phyloP scores from a whole-genome alignment of 2,888 invertebrate genomes.

The Diarsia brunnea region DNA sequence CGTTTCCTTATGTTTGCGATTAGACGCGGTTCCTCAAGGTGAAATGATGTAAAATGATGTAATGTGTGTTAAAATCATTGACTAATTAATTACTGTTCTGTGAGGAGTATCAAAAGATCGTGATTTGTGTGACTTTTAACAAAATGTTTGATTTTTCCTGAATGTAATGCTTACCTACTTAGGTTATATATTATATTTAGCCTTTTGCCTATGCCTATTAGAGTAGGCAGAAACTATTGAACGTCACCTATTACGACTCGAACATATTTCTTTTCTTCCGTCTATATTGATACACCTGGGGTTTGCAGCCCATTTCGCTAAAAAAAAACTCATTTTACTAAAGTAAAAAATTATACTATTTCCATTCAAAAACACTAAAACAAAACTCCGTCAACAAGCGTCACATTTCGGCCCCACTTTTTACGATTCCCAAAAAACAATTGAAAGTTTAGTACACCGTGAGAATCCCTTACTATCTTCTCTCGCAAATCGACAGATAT shows the following conservation, averaged over 20 bases:
- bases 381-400: constrained; percentile 18
- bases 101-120: constrained; percentile 24
- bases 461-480: constrained; percentile 64
- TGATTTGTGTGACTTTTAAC: constrained; percentile 8
- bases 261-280: no score
- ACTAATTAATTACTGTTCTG: constrained; percentile 18
- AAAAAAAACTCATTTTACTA: not conserved
- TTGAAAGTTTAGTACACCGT: constrained; percentile 61
- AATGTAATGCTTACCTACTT: not conserved
- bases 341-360: not conserved
- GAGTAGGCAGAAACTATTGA: no score
- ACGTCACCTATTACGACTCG: no score
- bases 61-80: constrained; percentile 36
- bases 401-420: constrained; percentile 28
- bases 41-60: constrained; percentile 34
- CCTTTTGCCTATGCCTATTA: no score
- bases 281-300: no score
- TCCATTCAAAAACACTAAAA: not conserved
- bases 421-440: constrained; percentile 45
- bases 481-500: constrained; percentile 67
- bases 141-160: not conserved
- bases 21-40: constrained; percentile 42
- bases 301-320: not conserved
- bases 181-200: not conserved
- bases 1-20: constrained; percentile 30